Base-by-base conservation (phyloP, 2,113 vertebrate species). In the Progne subis region DNA sequence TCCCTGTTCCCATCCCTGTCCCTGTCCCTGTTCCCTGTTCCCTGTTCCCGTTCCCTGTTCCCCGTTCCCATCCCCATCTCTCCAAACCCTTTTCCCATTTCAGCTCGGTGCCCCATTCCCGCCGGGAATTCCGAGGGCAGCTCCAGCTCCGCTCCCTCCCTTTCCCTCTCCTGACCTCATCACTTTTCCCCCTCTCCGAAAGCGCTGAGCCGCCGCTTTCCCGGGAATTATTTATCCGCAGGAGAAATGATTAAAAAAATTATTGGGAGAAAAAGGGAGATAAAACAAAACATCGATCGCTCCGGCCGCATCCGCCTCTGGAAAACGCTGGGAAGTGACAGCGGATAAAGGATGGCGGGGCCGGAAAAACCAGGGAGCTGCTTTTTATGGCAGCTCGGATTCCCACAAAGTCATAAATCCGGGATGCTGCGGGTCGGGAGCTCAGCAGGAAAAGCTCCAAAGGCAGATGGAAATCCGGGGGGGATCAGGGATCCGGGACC, bases 251-350 rank as follows among this genome's bases (percentile, higher is more conserved):
- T 96, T 96, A 92, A 94, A 94, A 92, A 96, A 96, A 94, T 94
- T 94, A 96, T 91, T 93, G 96, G 96, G 82, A 81, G 95, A 90
- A 68, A 69, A 92, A 97, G 65, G 46, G 69, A 96, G 87, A 85
- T 88, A 93, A 96, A 97, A 97, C 67, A 95, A 97, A 97, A 69
- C 81, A 97, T 93, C 39, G 95, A 96, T 96, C 78, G 12, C 10
- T 4, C 9, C 46, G 26, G 84, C 83, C 88, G 55, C 56, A 65
- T 90, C 95, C 55, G 80, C 94, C 49, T 65, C 90, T 49, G 74
- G 92, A 92, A 94, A 94, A 86, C 65, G 68, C 10, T 77, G 92
- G 82, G 37, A 87, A 93, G 85, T 84, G 86, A 94, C 82, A 84
- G 61, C 52, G 84, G 20, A 63, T 96, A 90, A 97, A 96, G 93